Base-by-base conservation (phyloP, 2,888 invertebrate genomes). In the Pelosia muscerda region DNA sequence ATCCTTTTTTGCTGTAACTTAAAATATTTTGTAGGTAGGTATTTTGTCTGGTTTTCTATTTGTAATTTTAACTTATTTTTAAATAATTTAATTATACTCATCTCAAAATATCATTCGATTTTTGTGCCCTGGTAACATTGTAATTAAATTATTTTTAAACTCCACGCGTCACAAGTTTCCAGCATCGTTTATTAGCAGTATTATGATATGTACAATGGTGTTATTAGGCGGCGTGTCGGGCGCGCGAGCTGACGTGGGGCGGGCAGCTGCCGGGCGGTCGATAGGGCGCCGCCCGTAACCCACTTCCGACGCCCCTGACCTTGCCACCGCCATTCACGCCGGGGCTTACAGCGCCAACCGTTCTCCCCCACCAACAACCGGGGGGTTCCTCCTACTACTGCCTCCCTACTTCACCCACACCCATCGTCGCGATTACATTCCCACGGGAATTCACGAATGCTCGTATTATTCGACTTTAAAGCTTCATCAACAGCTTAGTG, bases 281-380 rank as follows among this genome's bases (percentile, higher is more conserved):
- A 92, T 92, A 92, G 90, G 90, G 87, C 89, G 91, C 90, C 94
- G 92, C 93, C 93, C 93, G 94, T 95, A 94, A 93, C 94, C 94
- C 93, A 95, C 92, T 93, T 94, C 94, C 93, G 90, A 87, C 92
- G 94, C 92, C 94, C 94, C 84, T 95, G 94, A 95, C 94, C 94
- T 95, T 95, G 94, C 89, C 86, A 85, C 88, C 92, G 91, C 94
- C 94, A 94, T 94, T 94, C 94, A 94, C 92, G 88, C 87, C 87
- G 88, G 88, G 88, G 90, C 92, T 91, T 90, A 86, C 88, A 81
- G 78, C 86, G 85, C 84, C 86, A 81, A 63, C 81, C 81, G 65
- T 79, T 78, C 72, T 76, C 71, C 78, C 75, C 74, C 65, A 67
- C 69, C 70, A 59, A 69, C 73, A 69, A 69, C 66, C 75, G 63